Conservation (phyloP, 2,113 vertebrate genomes). For the Peromyscus californicus region DNA sequence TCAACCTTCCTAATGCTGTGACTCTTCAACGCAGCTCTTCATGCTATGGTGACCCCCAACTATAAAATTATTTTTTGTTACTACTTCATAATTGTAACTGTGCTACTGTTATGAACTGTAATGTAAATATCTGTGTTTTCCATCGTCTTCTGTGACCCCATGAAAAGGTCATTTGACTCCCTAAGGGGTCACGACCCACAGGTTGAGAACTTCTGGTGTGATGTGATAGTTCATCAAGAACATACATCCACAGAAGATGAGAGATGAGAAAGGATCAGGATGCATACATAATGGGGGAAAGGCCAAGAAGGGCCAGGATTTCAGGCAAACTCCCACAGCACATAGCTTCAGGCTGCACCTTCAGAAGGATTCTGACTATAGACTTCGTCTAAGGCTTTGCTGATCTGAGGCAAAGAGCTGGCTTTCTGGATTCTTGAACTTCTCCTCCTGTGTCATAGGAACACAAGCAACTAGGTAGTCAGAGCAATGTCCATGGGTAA, state of each 20-base stretch:
- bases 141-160: not conserved
- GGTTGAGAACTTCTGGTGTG: not conserved
- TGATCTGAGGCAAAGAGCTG: not conserved
- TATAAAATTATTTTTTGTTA: not conserved
- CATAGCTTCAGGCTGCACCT: not conserved
- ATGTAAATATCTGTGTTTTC: not conserved
- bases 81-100: not conserved
- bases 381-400: not conserved
- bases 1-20: not conserved
- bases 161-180: not conserved
- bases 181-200: not conserved
- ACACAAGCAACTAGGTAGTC: no score
- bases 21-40: no score
- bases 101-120: not conserved
- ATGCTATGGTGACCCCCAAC: not conserved
- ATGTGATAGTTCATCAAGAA: not conserved
- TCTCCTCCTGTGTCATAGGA: not conserved
- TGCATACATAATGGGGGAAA: rapidly evolving
- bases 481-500: not conserved
- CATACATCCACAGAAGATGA: not conserved
- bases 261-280: not conserved
- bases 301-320: not conserved
- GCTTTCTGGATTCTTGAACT: not conserved
- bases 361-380: not conserved
- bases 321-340: not conserved